A percentile compares a stretch with the other conserved stretches of the same genome.
These are phyloP conservation scores for Drosophila tropicalis DNA, from an alignment of 1,140 invertebrate genomes.

Conservation along the genomic window DNA sequence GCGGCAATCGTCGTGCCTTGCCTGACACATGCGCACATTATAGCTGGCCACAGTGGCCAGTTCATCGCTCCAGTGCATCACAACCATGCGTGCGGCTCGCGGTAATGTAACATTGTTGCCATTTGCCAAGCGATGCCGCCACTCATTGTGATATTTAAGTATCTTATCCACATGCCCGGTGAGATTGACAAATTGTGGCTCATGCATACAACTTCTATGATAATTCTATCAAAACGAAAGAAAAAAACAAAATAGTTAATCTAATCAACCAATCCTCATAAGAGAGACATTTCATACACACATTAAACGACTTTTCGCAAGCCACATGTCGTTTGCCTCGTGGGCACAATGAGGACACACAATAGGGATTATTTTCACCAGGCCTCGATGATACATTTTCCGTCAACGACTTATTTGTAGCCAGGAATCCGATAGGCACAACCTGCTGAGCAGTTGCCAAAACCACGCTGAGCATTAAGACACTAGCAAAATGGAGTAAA, in stretches of 20 bases:
- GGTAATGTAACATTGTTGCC: constrained; percentile 49
- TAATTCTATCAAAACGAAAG: neutral
- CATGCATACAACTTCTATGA: constrained; percentile 21
- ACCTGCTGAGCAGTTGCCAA: neutral
- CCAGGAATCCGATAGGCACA: neutral
- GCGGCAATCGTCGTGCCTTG: constrained; percentile 59
- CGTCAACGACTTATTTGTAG: neutral
- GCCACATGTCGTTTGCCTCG: constrained; percentile 51
- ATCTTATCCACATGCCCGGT: constrained; percentile 26
- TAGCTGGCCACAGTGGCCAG: constrained; percentile 55
- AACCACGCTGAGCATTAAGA: neutral
- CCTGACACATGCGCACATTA: constrained; percentile 52
- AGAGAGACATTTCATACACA: constrained; percentile 18
- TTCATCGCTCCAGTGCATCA: constrained; percentile 67
- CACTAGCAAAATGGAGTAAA: too few species aligned
- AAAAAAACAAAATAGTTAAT: neutral
- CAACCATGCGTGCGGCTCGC: constrained; percentile 55
- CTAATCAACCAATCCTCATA: too few species aligned
- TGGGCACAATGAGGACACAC: constrained; percentile 44
- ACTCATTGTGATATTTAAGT: constrained; percentile 53
- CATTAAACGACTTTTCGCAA: constrained; percentile 40
- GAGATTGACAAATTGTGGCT: constrained; percentile 27
- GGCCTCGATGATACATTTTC: neutral
- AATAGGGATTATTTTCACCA: constrained; percentile 45
- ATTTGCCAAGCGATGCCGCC: constrained; percentile 30